Evolutionary conservation across 2,888 invertebrate genomes (phyloP).

Genomic region (Embidobia sp.): DNA sequence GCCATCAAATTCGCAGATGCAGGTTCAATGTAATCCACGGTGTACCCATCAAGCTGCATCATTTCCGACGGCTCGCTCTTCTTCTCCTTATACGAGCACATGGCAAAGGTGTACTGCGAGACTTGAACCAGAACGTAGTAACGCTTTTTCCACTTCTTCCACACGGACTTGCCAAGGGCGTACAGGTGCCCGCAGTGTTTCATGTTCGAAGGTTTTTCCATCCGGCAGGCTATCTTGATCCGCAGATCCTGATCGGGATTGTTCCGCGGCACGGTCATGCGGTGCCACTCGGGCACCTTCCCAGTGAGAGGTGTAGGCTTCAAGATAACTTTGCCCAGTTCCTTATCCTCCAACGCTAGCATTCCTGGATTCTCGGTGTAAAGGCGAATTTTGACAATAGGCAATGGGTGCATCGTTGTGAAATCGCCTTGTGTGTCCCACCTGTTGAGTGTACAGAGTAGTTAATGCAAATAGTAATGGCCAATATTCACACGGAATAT

Average conservation of each 20-base stretch:
- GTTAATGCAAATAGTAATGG: too few relatives aligned
- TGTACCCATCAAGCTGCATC: constrained; percentile 99
- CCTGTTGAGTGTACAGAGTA: too few relatives aligned
- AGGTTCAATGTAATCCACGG: constrained; percentile 99
- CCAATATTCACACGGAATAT: too few relatives aligned
- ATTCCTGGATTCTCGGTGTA: constrained; percentile 99
- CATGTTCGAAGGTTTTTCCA: constrained; percentile 99
- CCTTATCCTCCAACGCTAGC: constrained; percentile 99
- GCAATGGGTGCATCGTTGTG: constrained; percentile 97
- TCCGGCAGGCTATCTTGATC: constrained; percentile 98
- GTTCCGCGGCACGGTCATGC: constrained; percentile 97
- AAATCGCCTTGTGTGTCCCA: constrained; percentile 99
- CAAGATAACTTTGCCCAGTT: constrained; percentile 95
- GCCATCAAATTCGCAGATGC: constrained; percentile 95
- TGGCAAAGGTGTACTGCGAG: constrained; percentile 99
- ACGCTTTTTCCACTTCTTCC: constrained; percentile 99
- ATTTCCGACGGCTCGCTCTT: constrained; percentile 99
- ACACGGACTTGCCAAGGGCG: constrained; percentile 97
- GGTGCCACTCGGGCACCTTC: constrained; percentile 99
- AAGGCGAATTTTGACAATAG: constrained; percentile 98
- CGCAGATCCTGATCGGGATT: constrained; percentile 96
- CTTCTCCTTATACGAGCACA: constrained; percentile 99
- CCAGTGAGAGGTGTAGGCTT: constrained; percentile 93
- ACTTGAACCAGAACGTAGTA: constrained; percentile 99
- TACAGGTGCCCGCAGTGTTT: constrained; percentile 98